Percentiles rank a stretch among this genome's conserved stretches.
Evolutionary conservation across 2,797 vertebrate genomes (phyloP).

Genomic region (Spea hammondii): DNA sequence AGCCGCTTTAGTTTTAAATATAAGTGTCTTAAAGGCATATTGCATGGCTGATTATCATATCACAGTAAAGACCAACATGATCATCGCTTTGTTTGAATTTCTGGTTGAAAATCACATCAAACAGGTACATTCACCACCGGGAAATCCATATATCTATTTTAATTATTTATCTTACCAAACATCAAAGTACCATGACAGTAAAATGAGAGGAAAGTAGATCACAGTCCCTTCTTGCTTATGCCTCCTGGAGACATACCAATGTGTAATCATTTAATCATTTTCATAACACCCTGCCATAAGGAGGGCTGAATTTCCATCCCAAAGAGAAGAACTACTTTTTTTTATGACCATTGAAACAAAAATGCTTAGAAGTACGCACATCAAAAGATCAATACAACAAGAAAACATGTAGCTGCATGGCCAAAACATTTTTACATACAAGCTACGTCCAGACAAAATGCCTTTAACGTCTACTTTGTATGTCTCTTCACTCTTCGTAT

Average conservation of each 20-base stretch:
- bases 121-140: slow-evolving; percentile 3
- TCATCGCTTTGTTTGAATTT: too few species aligned
- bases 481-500: background rate
- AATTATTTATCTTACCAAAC: slow-evolving; percentile 21
- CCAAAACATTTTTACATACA: slow-evolving; percentile 33
- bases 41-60: too few species aligned
- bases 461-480: slow-evolving; percentile 9
- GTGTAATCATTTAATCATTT: slow-evolving; percentile 52
- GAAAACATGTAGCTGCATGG: slow-evolving; percentile 41
- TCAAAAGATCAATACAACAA: slow-evolving; percentile 44
- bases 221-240: slow-evolving; percentile 13
- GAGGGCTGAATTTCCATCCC: slow-evolving; percentile 27
- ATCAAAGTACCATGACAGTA: slow-evolving; percentile 29
- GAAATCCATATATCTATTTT: background rate
- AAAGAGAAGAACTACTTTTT: slow-evolving; percentile 28
- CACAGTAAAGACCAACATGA: too few species aligned
- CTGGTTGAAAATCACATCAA: background rate
- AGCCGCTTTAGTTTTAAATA: too few species aligned
- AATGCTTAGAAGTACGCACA: slow-evolving; percentile 49
- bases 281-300: slow-evolving; percentile 47
- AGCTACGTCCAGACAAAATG: slow-evolving; percentile 31
- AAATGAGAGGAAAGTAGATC: slow-evolving; percentile 18
- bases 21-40: too few species aligned
- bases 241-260: slow-evolving; percentile 47
- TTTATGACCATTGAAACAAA: slow-evolving; percentile 53